Conservation (phyloP, 2,888 invertebrate species). For the Ctenicera cuprea region DNA sequence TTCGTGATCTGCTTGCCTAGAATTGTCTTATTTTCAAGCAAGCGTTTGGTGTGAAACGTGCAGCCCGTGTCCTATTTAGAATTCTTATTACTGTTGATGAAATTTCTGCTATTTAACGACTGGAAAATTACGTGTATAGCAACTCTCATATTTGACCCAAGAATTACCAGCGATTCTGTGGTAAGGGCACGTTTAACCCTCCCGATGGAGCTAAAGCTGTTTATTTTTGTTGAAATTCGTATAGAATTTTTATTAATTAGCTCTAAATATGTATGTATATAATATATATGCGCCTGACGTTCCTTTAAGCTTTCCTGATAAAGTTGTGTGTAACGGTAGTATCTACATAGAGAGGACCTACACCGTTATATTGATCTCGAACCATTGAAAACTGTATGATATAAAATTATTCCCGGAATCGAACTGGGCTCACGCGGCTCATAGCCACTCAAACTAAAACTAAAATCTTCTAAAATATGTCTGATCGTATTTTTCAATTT, state of each 20-base stretch:
- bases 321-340: no score
- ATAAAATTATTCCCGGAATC: no score
- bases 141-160: constrained; percentile 22
- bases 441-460: no score
- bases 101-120: constrained; percentile 41
- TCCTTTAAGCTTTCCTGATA: no score
- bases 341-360: no score
- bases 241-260: constrained; percentile 1
- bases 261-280: neutral
- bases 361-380: no score
- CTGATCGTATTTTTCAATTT: no score
- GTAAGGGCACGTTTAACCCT: neutral
- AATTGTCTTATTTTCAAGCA: constrained; percentile 36
- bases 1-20: constrained; percentile 36
- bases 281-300: no score
- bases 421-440: no score
- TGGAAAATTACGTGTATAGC: constrained; percentile 36
- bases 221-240: neutral
- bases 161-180: neutral
- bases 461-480: no score
- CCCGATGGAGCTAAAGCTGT: neutral
- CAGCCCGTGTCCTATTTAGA: constrained; percentile 35
- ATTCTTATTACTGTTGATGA: constrained; percentile 40
- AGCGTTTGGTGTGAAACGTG: constrained; percentile 34
- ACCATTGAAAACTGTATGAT: no score